These are phyloP conservation scores for Aphrophora alni DNA, from an alignment of 2,888 invertebrate genomes.

Conservation along the genomic window DNA sequence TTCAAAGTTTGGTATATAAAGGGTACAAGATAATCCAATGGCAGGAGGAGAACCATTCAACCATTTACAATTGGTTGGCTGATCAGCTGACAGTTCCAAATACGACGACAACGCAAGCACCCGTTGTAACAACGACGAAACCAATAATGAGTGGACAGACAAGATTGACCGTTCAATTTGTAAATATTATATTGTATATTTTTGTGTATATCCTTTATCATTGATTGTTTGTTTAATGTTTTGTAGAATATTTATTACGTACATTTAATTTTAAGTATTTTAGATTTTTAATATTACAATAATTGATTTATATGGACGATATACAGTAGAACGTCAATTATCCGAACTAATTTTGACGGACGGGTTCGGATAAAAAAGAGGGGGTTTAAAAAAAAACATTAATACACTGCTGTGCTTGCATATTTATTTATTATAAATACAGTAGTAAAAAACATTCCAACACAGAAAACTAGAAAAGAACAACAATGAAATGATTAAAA, in stretches of 20 bases:
- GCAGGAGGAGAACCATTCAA: neutral
- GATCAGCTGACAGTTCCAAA: neutral
- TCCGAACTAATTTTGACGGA: too few species aligned
- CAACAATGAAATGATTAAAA: too few species aligned
- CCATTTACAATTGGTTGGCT: neutral
- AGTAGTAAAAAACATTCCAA: too few species aligned
- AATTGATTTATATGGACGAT: too few species aligned
- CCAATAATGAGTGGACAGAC: neutral
- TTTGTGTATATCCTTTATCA: neutral
- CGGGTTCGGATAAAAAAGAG: too few species aligned
- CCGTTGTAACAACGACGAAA: neutral
- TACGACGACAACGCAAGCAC: neutral
- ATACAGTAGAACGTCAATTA: too few species aligned
- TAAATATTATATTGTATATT: neutral
- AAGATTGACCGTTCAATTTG: neutral
- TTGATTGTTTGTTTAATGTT: neutral
- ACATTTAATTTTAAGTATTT: neutral
- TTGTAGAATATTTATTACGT: neutral
- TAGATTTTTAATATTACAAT: too few species aligned
- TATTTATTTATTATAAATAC: too few species aligned
- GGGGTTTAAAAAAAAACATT: too few species aligned
- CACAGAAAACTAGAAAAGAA: too few species aligned
- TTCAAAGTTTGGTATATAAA: neutral
- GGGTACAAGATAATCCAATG: neutral
- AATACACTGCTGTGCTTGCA: too few species aligned